phyloP scores from a whole-genome alignment of 2,113 vertebrate genomes.

The Malurus melanocephalus region DNA sequence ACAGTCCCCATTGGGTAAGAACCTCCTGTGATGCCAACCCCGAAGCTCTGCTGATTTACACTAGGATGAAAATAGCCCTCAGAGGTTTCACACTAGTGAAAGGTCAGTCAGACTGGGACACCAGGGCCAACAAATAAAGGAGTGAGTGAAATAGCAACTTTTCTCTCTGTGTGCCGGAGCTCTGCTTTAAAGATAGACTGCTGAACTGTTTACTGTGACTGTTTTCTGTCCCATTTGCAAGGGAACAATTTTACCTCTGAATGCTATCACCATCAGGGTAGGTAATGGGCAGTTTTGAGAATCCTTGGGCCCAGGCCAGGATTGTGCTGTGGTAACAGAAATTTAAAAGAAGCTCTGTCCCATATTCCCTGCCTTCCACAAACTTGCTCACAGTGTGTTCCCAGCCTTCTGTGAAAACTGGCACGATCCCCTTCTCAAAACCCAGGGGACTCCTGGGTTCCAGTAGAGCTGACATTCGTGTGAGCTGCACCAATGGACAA shows the following conservation, averaged over 20 bases:
- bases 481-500: not conserved
- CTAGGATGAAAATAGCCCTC: slow-evolving; percentile 28
- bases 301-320: not conserved
- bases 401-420: not conserved
- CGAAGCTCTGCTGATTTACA: not conserved
- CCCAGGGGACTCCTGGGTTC: not conserved
- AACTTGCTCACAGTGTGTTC: not conserved
- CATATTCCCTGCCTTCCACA: not conserved
- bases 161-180: not conserved
- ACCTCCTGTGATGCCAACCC: slow-evolving; percentile 1
- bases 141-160: not conserved
- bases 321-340: not conserved
- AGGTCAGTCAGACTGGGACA: slow-evolving; percentile 20
- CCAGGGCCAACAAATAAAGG: not conserved
- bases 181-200: slow-evolving; percentile 4
- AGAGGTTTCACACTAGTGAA: not conserved
- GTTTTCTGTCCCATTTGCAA: not conserved
- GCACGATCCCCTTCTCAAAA: not conserved
- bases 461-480: not conserved
- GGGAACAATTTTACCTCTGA: not conserved
- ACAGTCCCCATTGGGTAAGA: slow-evolving; percentile 3
- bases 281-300: not conserved
- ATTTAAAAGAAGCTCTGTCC: not conserved
- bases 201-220: not conserved
- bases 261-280: not conserved